A percentile compares a stretch with the other conserved stretches of the same genome.
Conservation (phyloP, 2,888 invertebrate species). For the Suillia variegata region DNA sequence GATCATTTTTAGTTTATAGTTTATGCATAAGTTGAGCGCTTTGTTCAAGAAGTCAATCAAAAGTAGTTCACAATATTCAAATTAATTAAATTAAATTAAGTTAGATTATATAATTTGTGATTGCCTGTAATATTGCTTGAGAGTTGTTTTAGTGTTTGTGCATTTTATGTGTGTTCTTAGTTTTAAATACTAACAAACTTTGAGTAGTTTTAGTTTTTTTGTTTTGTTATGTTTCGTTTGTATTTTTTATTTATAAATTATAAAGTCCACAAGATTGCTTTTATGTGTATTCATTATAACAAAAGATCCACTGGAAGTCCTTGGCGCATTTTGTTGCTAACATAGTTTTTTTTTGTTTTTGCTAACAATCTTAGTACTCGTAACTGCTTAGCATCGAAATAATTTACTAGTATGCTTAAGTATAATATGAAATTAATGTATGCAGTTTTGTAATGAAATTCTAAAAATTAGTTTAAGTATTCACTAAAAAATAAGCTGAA, state of each 20-base stretch:
- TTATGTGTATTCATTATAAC: no score
- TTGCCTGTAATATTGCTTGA: not conserved
- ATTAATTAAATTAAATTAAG: no score
- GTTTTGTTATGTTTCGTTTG: not conserved
- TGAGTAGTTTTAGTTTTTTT: not conserved
- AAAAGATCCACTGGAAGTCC: constrained; percentile 54
- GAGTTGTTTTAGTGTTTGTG: constrained; percentile 46
- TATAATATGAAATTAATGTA: no score
- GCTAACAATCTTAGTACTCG: not conserved
- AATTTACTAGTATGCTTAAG: constrained; percentile 10
- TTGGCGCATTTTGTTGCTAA: constrained; percentile 46
- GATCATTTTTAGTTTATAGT: not conserved
- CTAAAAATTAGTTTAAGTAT: no score
- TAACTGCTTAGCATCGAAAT: not conserved
- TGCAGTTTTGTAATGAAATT: no score
- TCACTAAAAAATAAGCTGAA: no score
- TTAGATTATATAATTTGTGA: no score
- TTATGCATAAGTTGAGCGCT: constrained; percentile 8
- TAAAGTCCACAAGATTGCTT: no score
- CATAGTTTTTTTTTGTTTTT: constrained; percentile 9
- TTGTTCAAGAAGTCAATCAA: constrained; percentile 3
- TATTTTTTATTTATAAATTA: not conserved
- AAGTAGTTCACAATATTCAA: not conserved
- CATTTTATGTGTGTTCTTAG: constrained; percentile 28
- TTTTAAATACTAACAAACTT: not conserved